phyloP scores from a whole-genome alignment of 2,888 invertebrate species.

The Metalampra italica region DNA sequence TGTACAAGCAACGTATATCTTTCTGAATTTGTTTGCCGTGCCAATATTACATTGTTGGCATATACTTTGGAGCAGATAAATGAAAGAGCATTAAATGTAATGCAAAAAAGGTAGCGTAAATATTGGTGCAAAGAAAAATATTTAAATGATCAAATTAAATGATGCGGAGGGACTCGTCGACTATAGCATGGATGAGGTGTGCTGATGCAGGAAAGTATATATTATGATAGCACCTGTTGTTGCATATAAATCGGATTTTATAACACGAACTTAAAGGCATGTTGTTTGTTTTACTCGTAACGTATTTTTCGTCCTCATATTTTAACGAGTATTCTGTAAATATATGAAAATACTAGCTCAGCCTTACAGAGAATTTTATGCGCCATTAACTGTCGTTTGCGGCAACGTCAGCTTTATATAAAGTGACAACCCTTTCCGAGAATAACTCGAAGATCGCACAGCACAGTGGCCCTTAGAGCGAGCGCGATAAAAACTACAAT shows the following conservation, averaged over 20 bases:
- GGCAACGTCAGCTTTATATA: conserved; percentile 63
- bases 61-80: conserved; percentile 2
- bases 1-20: background rate
- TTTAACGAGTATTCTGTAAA: too few species aligned
- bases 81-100: background rate
- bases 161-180: background rate
- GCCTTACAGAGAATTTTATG: conserved; percentile 64
- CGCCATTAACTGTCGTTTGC: conserved; percentile 68
- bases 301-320: too few species aligned
- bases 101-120: background rate
- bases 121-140: conserved; percentile 4
- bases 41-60: conserved; percentile 4
- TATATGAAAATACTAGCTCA: conserved; percentile 40
- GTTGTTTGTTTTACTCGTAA: too few species aligned
- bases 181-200: too few species aligned
- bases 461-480: conserved; percentile 35
- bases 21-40: conserved; percentile 1
- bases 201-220: too few species aligned
- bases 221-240: too few species aligned
- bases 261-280: too few species aligned
- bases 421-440: conserved; percentile 62
- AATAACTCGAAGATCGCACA: conserved; percentile 26
- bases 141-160: background rate
- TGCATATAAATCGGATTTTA: too few species aligned
- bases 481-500: conserved; percentile 30